A percentile compares a stretch with the other conserved stretches of the same genome.
These are phyloP conservation scores for Mobula hypostoma DNA, from an alignment of 2,113 vertebrate species.

Conservation along the genomic window DNA sequence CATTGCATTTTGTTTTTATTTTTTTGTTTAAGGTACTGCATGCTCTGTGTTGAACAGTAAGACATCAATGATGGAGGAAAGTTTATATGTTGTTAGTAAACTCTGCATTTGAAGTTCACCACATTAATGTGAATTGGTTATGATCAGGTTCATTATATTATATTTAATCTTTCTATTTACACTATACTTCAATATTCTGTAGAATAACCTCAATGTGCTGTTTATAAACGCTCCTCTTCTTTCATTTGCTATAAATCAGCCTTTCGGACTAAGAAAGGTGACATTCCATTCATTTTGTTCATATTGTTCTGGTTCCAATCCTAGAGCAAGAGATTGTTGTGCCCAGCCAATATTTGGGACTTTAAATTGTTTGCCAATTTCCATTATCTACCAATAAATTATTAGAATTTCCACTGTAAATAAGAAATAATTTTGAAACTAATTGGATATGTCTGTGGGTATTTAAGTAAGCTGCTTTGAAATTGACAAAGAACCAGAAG, in stretches of 20 bases:
- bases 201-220: neutral
- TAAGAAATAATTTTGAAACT: neutral
- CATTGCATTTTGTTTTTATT: neutral
- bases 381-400: neutral
- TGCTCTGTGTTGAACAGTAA: neutral
- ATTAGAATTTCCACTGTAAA: neutral
- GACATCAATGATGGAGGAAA: neutral
- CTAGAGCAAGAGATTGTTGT: neutral
- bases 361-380: neutral
- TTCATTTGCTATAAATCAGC: neutral
- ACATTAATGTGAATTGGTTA: neutral
- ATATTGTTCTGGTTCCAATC: neutral
- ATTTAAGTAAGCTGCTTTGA: constrained; percentile 1
- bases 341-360: neutral
- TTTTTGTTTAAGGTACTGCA: neutral
- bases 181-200: neutral
- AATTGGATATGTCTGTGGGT: neutral
- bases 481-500: neutral
- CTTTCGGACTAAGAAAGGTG: neutral
- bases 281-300: neutral
- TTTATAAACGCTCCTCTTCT: too few species aligned
- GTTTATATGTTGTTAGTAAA: neutral
- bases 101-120: neutral
- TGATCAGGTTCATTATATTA: neutral
- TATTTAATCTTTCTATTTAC: neutral